Base-by-base conservation (phyloP, 2,113 vertebrate genomes). In the Toxotes jaculatrix region DNA sequence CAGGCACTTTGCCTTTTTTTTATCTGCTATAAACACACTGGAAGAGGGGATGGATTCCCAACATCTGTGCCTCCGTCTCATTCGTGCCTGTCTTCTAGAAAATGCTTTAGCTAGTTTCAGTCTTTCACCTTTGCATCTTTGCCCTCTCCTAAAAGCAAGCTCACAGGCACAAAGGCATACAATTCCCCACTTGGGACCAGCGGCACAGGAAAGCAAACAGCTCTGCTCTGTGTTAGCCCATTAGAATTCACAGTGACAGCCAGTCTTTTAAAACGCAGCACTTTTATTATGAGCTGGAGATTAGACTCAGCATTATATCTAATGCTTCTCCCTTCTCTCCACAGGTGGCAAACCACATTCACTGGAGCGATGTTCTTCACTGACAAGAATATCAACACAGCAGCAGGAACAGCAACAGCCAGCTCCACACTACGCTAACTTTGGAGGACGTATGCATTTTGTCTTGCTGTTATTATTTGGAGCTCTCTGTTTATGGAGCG, bases 281-380 rank as follows among this genome's bases (percentile, higher is more conserved):
- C 86, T 82, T 89, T 89, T 89, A 88, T 88, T 87, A 88, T 77
- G 83, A 85, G 74, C 56, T 60, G 6, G 71, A 92, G 83, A 92
- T 90, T 79, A 85, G 71, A 84, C 87, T 88, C 79, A 78, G 87
- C 82, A 79, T 88, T 87, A 85, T 77, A 87, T 89, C 85, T 56
- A 85, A 84, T 80, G 83, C 80, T 62, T 61, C 53, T 75, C 60
- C 63, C 59, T 64, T 55, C 79, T 84, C 88, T 84, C 83, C 49
- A 70, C 21, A 56, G 89, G 87, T 69, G 87, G 78, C 55, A 68
- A 42, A 42, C 66, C 74, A 63, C 69, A 69, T 84, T 84, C 69
- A 81, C 72, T 82, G 68, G 76, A 83, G 87, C 79, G 73, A 57
- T 78, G 59, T 64, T 3, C 64, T 64, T 3, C 64, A 79, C 78